phyloP scores from a whole-genome alignment of 2,888 invertebrate species.

The Papilio demoleus region DNA sequence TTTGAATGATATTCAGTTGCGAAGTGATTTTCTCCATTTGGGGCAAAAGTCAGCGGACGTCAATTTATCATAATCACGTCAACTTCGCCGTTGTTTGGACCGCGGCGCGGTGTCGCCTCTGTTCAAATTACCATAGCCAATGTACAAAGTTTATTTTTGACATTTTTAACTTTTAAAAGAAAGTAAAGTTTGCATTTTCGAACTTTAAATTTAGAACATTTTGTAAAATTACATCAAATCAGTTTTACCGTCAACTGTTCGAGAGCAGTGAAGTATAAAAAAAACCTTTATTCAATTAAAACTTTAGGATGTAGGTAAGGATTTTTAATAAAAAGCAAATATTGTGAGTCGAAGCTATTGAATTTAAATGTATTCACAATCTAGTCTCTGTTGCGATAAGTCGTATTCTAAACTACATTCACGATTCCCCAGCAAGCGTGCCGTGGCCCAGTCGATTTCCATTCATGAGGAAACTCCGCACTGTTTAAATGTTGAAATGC shows the following conservation, averaged over 20 bases:
- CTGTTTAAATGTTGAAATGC: conserved; percentile 36
- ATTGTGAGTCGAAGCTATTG: neutral
- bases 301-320: neutral
- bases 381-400: neutral
- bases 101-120: conserved; percentile 17
- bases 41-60: conserved; percentile 29
- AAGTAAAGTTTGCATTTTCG: neutral
- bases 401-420: neutral
- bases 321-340: neutral
- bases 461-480: conserved; percentile 28
- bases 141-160: conserved; percentile 10
- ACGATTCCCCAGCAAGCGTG: conserved; percentile 16
- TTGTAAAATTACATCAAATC: too few relatives aligned
- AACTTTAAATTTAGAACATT: too few relatives aligned
- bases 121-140: conserved; percentile 32
- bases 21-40: conserved; percentile 28
- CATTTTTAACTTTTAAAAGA: conserved; percentile 9
- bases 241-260: too few relatives aligned
- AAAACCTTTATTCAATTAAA: neutral
- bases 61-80: conserved; percentile 38
- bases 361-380: conserved; percentile 11
- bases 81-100: conserved; percentile 20
- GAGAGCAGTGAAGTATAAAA: too few relatives aligned
- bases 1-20: neutral
- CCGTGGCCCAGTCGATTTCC: conserved; percentile 24